Percentiles rank a stretch among this genome's conserved stretches.
Conservation (phyloP, 2,888 invertebrate species). For the Mesorhabditis spiculigera region DNA sequence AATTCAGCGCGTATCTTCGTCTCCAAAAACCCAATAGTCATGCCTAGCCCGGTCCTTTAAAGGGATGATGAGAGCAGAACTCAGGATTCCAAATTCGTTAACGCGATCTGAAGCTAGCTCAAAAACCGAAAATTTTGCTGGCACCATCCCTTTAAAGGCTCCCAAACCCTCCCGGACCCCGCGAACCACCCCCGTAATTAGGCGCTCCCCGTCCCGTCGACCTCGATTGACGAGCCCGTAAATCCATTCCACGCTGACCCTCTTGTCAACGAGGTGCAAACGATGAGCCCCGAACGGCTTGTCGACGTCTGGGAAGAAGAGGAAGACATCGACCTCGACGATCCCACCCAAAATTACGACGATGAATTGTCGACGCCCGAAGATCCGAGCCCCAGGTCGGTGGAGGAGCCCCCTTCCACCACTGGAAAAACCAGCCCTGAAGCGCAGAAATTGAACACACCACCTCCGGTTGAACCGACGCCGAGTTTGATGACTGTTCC, state of each 20-base stretch:
- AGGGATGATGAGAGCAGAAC: neutral
- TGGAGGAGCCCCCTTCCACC: neutral
- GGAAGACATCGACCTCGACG: neutral
- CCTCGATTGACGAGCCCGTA: neutral
- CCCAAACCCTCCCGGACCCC: neutral
- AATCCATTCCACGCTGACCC: neutral
- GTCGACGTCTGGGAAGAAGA: conserved; percentile 15
- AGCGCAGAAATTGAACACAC: neutral
- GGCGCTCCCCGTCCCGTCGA: no score
- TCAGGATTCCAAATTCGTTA: neutral
- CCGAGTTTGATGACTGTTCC: neutral
- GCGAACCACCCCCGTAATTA: neutral
- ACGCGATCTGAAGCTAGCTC: neutral
- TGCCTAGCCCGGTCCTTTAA: no score
- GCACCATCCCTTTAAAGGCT: neutral
- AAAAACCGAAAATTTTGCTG: neutral
- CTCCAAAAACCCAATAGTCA: no score
- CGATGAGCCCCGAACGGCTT: neutral
- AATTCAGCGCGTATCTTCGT: no score
- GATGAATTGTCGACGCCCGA: conserved; percentile 3
- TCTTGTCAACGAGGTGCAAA: neutral
- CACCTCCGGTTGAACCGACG: neutral
- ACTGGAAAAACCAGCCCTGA: neutral
- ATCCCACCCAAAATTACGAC: neutral
- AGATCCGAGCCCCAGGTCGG: neutral